These are phyloP conservation scores for Drosophila emarginata DNA, from an alignment of 2,888 invertebrate genomes.

Conservation along the genomic window DNA sequence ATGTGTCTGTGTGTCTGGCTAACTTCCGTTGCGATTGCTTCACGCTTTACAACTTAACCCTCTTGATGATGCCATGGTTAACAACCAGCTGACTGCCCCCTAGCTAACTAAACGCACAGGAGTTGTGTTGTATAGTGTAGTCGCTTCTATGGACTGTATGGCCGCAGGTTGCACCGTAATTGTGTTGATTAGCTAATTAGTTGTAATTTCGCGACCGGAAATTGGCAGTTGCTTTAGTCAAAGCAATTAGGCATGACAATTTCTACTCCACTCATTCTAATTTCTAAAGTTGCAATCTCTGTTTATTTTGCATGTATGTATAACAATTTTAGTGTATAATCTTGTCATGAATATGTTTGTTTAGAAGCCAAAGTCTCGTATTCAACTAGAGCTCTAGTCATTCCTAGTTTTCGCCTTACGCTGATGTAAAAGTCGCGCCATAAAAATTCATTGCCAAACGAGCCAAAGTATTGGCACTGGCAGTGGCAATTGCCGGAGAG, in stretches of 20 bases:
- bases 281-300: conserved; percentile 45
- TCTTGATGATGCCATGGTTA: background rate
- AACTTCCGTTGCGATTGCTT: conserved; percentile 51
- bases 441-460: conserved; percentile 75
- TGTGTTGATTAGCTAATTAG: conserved; percentile 76
- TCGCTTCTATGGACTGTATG: background rate
- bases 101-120: background rate
- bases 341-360: conserved; percentile 73
- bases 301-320: conserved; percentile 21
- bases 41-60: conserved; percentile 13
- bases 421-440: conserved; percentile 63
- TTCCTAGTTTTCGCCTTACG: background rate
- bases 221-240: conserved; percentile 59
- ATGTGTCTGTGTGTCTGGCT: conserved; percentile 44
- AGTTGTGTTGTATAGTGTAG: background rate
- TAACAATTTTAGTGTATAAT: conserved; percentile 52
- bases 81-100: conserved; percentile 1
- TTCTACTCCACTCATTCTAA: conserved; percentile 17
- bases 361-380: conserved; percentile 40
- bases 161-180: conserved; percentile 55
- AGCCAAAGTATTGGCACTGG: conserved; percentile 57
- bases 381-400: conserved; percentile 10
- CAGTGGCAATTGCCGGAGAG: conserved; percentile 43
- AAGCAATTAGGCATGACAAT: conserved; percentile 35
- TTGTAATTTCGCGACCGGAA: conserved; percentile 70